Evolutionary conservation across 2,888 invertebrate species (phyloP), one percentile per base, ranked within the genome.

Genomic region (Synergus laeviventris): DNA sequence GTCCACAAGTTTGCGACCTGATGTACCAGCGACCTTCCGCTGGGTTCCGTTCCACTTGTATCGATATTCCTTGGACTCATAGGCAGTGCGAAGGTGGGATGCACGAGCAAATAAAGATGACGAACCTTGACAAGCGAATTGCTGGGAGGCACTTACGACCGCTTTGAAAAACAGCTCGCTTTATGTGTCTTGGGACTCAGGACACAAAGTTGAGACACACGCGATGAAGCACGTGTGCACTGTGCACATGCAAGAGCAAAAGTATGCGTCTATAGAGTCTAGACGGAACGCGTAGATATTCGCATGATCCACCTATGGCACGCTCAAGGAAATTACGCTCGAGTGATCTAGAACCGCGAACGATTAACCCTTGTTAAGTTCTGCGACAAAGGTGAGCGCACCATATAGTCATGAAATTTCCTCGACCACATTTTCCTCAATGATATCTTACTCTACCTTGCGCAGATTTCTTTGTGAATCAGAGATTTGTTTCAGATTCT

Each of bases 291-390:
- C 70, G 31, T 49, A 76, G 59, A 76, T 76, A 76, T 76, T 78
- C 75, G 74, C 62, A 62, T 77, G 74, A 78, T 77, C 81, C 75
- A 75, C 74, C 75, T 79, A 78, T 75, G 79, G 79, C 59, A 76
- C 75, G 74, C 64, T 76, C 81, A 79, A 81, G 79, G 79, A 78
- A 78, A 81, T 78, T 61, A 73, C 73, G 79, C 74, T 73, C 54
- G 74, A 75, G 62, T 78, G 74, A 81, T 78, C 78, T 61, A 49
- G 73, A 70, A 70, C 31, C 31, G 49, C 11, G 31, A 36, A n/a
- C 45, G 75, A 79, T 78, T 81, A 79, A 79, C 79, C 76, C 76
- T 79, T 75, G 77, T 76, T 77, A 74, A 74, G 49, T 70, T 77
- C 70, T 76, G 59, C 59, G 70, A 77, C 64, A 76, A 73, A 79